A percentile compares a stretch with the other conserved stretches of the same genome.
phyloP scores from a whole-genome alignment of 2,113 vertebrate species.

The Ranitomeya variabilis region DNA sequence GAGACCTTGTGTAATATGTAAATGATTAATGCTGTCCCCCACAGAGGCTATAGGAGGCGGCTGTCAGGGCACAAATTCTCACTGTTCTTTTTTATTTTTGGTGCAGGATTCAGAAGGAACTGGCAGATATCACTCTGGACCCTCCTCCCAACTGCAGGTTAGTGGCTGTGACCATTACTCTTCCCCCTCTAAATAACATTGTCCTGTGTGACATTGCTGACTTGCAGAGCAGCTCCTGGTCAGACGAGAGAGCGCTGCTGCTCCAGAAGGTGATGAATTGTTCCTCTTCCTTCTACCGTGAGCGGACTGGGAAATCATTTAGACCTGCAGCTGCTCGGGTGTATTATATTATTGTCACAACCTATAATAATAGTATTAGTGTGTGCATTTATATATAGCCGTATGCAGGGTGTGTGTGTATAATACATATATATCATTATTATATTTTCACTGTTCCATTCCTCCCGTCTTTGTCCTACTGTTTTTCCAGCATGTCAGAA shows the following conservation, averaged over 20 bases:
- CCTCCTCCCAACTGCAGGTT: constrained; percentile 97
- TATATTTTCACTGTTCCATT: not conserved
- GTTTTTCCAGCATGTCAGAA: not conserved
- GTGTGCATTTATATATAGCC: too few species aligned
- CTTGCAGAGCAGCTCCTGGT: not conserved
- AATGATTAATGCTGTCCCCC: too few species aligned
- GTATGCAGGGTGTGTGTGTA: too few species aligned
- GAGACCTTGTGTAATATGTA: too few species aligned
- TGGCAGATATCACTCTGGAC: constrained; percentile 96
- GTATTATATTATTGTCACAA: not conserved
- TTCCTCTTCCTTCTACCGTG: not conserved
- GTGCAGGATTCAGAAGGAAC: constrained; percentile 93
- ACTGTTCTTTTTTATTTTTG: constrained; percentile 51
- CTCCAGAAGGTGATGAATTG: constrained; percentile 4
- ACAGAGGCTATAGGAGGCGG: not conserved
- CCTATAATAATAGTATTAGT: too few species aligned
- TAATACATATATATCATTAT: too few species aligned
- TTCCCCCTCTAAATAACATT: constrained; percentile 1
- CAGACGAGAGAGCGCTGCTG: not conserved
- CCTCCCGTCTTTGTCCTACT: not conserved
- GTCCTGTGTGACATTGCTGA: constrained; percentile 27
- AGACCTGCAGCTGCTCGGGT: not conserved
- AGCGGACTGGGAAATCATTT: not conserved
- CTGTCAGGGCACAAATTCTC: not conserved
- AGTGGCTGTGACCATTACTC: constrained; percentile 45